These are phyloP conservation scores for Pardosa pseudoannulata DNA, from an alignment of 2,888 invertebrate species.

Conservation along the genomic window DNA sequence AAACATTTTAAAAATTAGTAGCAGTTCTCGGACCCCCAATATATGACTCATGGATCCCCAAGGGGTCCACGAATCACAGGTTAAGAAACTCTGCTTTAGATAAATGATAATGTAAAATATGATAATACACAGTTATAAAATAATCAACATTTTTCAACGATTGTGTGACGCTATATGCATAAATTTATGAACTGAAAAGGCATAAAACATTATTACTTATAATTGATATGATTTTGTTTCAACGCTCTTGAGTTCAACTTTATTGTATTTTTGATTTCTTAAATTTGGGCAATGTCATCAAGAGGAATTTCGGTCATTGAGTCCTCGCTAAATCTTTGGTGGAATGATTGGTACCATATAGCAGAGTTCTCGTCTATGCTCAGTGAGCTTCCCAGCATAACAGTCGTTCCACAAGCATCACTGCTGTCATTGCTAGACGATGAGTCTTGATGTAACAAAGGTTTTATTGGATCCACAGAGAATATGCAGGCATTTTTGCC, in stretches of 20 bases:
- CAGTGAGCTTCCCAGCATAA: constrained; percentile 24
- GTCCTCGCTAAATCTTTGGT: not conserved
- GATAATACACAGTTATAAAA: too few relatives aligned
- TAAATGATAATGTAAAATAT: too few relatives aligned
- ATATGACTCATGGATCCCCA: constrained; percentile 33
- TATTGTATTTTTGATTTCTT: too few relatives aligned
- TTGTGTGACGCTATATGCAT: too few relatives aligned
- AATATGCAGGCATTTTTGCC: not conserved
- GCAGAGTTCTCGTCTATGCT: constrained; percentile 33
- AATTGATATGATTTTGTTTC: too few relatives aligned
- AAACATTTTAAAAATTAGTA: constrained; percentile 59
- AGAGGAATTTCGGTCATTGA: not conserved
- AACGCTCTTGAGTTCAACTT: too few relatives aligned
- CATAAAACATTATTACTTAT: too few relatives aligned
- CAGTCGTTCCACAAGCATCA: constrained; percentile 30
- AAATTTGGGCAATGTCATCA: not conserved
- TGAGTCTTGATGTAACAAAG: constrained; percentile 55
- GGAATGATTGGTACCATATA: constrained; percentile 41
- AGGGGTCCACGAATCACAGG: too few relatives aligned
- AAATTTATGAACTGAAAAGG: too few relatives aligned
- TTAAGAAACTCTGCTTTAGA: too few relatives aligned
- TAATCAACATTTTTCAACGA: too few relatives aligned
- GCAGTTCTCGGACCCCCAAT: constrained; percentile 49
- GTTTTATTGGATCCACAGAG: constrained; percentile 27
- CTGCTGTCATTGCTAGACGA: constrained; percentile 57